Evolutionary conservation across 1,140 invertebrate species (phyloP).

Genomic region (Octopus bimaculoides): DNA sequence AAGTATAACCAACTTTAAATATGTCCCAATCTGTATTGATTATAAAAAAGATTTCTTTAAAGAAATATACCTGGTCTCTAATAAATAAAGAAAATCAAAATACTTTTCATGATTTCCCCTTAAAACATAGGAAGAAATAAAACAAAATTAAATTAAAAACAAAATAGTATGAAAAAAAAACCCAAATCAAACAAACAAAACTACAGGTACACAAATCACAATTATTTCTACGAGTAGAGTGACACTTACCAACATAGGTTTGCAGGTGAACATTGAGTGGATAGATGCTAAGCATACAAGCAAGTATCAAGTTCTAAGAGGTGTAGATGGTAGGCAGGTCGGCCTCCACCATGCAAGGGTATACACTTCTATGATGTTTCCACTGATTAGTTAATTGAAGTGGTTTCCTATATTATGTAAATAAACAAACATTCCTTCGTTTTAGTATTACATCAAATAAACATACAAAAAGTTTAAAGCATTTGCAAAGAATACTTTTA

Average conservation of each 20-base stretch:
- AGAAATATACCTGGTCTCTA: neutral
- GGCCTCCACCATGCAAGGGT: neutral
- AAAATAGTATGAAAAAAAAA: too few relatives aligned
- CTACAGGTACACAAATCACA: neutral
- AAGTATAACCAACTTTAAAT: neutral
- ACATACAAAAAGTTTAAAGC: too few relatives aligned
- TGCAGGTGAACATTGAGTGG: slow-evolving; percentile 11
- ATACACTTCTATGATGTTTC: neutral
- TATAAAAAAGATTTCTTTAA: neutral
- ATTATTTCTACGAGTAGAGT: neutral
- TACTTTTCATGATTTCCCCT: too few relatives aligned
- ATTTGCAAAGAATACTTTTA: too few relatives aligned
- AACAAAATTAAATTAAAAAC: too few relatives aligned
- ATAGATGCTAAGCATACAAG: slow-evolving; percentile 8
- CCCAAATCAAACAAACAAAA: neutral
- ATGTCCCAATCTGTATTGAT: neutral
- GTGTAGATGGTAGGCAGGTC: neutral
- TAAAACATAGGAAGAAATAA: too few relatives aligned
- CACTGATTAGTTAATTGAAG: neutral
- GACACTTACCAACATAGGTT: slow-evolving; percentile 10
- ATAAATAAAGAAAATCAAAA: neutral
- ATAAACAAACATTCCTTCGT: too few relatives aligned
- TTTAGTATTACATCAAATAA: too few relatives aligned
- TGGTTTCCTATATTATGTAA: neutral
- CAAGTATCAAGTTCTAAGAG: neutral